Evolutionary conservation across 2,888 invertebrate species (phyloP).

Genomic region (Spatulosminthurus flaviceps): DNA sequence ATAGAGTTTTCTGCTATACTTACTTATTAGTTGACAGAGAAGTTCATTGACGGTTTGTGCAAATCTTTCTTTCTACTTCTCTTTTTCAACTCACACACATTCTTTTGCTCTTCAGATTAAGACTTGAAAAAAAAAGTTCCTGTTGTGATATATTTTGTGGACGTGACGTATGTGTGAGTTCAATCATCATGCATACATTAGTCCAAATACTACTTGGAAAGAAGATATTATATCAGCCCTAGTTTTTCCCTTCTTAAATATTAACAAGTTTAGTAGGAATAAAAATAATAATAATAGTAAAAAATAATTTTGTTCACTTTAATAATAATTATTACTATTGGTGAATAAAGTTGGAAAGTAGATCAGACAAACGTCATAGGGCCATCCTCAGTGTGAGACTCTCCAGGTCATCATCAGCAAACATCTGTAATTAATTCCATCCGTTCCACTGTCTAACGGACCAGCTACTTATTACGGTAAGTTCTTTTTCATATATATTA

Average conservation of each 20-base stretch:
- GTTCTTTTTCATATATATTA: neutral
- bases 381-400: neutral
- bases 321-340: neutral
- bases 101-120: neutral
- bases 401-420: constrained; percentile 18
- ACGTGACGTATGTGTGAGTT: neutral
- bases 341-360: neutral
- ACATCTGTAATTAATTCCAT: constrained; percentile 18
- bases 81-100: no score
- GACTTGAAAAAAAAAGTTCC: neutral
- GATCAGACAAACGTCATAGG: neutral
- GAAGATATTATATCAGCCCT: constrained; percentile 7
- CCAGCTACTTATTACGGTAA: neutral
- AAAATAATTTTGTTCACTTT: no score
- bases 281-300: no score
- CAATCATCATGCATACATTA: constrained; percentile 23
- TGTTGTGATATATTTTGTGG: neutral
- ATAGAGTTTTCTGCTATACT: neutral
- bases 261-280: no score
- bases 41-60: constrained; percentile 32
- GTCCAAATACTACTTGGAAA: neutral
- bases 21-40: constrained; percentile 20
- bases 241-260: neutral
- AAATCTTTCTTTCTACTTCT: neutral
- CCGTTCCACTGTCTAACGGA: neutral